Conservation (phyloP, 2,113 vertebrate genomes). For the Cryptomyrus ogoouensis region DNA sequence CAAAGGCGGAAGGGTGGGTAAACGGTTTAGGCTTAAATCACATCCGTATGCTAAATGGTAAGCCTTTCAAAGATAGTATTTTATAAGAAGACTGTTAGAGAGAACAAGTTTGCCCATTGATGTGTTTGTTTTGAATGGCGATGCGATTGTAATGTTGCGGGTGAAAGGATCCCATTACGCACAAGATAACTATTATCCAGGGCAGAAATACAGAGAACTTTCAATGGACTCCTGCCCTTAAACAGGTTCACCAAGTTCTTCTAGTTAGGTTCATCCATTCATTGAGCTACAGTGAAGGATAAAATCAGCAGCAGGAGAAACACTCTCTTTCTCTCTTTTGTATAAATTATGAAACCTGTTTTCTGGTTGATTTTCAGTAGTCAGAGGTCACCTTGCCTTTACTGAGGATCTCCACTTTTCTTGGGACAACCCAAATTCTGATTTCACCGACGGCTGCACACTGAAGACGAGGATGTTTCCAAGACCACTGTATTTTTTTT, state of each 20-base stretch:
- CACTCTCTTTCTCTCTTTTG: neutral
- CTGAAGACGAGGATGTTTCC: neutral
- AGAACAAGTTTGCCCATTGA: neutral
- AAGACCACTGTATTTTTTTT: neutral
- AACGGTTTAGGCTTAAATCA: neutral
- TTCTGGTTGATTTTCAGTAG: neutral
- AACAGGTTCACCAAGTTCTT: neutral
- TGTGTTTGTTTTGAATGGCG: neutral
- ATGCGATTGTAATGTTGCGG: neutral
- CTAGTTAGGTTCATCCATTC: neutral
- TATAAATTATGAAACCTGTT: neutral
- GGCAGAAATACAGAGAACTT: neutral
- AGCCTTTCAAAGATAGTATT: neutral
- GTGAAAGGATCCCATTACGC: neutral
- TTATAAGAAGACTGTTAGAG: neutral
- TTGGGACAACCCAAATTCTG: neutral
- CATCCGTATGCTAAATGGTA: neutral
- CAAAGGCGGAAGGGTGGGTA: neutral
- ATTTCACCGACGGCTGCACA: neutral
- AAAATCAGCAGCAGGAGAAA: neutral
- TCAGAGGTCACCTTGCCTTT: neutral
- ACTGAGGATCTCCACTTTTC: neutral
- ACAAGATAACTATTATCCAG: neutral
- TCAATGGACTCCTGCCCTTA: neutral
- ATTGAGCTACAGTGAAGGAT: neutral